Evolutionary conservation across 2,113 vertebrate genomes (phyloP).

Genomic region (Poeciliopsis occidentalis): DNA sequence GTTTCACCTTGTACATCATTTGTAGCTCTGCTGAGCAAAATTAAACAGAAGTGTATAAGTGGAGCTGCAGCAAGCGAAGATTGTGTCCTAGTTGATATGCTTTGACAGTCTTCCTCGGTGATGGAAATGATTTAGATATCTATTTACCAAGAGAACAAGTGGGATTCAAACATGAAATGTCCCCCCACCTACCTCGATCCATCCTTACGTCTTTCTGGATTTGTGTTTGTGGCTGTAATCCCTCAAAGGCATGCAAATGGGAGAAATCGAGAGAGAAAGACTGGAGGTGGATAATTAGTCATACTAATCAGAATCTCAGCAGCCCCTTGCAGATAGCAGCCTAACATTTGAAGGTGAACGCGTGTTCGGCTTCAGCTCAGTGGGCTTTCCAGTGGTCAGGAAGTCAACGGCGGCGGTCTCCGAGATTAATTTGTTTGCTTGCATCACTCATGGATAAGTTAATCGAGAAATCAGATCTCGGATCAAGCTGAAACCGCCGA

Average conservation of each 20-base stretch:
- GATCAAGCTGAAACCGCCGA: constrained; percentile 12
- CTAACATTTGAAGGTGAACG: constrained; percentile 48
- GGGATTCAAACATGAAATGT: constrained; percentile 31
- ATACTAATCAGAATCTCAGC: constrained; percentile 64
- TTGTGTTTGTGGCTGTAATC: constrained; percentile 64
- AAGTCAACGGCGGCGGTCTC: constrained; percentile 11
- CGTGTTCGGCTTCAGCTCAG: constrained; percentile 53
- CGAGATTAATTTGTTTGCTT: not conserved
- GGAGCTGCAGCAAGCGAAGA: constrained; percentile 16
- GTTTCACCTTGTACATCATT: constrained; percentile 61
- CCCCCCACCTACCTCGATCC: not conserved
- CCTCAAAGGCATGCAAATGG: constrained; percentile 66
- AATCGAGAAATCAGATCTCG: constrained; percentile 3
- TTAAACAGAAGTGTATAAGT: constrained; percentile 39
- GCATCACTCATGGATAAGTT: not conserved
- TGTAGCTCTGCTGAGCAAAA: constrained; percentile 42
- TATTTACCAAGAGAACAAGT: constrained; percentile 18
- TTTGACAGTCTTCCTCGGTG: not conserved
- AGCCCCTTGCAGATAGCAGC: constrained; percentile 49
- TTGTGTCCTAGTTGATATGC: constrained; percentile 29
- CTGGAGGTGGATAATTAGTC: constrained; percentile 64
- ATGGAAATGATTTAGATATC: constrained; percentile 22
- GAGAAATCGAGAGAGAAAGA: constrained; percentile 25
- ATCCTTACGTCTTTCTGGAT: constrained; percentile 57
- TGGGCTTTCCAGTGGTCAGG: constrained; percentile 43